phyloP scores from a whole-genome alignment of 2,113 vertebrate genomes.

The Martes martes region DNA sequence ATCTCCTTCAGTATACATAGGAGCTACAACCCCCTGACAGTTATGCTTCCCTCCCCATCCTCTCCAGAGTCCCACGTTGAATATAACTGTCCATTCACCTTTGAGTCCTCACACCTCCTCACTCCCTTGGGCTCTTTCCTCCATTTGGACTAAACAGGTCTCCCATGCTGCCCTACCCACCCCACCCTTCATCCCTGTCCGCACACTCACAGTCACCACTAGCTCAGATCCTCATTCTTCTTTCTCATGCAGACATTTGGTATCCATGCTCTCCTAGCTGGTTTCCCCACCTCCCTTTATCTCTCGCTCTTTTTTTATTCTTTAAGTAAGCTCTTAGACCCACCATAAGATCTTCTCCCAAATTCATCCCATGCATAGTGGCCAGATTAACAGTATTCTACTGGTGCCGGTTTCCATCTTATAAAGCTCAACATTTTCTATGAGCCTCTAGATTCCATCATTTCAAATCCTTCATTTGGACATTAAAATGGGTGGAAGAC shows the following conservation, averaged over 20 bases:
- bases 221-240: background rate
- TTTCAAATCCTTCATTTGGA: background rate
- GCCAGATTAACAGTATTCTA: background rate
- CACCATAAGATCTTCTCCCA: background rate
- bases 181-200: too few species aligned
- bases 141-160: background rate
- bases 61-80: background rate
- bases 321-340: background rate
- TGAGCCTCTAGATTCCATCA: background rate
- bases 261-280: fast-evolving
- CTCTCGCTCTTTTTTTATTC: background rate
- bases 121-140: fast-evolving
- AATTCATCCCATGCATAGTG: background rate
- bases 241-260: background rate
- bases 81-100: fast-evolving
- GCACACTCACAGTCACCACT: background rate
- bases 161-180: too few species aligned
- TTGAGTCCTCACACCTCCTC: background rate
- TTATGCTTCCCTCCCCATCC: background rate
- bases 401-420: background rate
- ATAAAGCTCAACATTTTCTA: background rate
- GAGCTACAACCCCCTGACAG: background rate
- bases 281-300: background rate
- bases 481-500: background rate
- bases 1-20: background rate